A percentile compares a stretch with the other conserved stretches of the same genome.
phyloP scores from a whole-genome alignment of 2,797 vertebrate species.

The Dryobates pubescens region DNA sequence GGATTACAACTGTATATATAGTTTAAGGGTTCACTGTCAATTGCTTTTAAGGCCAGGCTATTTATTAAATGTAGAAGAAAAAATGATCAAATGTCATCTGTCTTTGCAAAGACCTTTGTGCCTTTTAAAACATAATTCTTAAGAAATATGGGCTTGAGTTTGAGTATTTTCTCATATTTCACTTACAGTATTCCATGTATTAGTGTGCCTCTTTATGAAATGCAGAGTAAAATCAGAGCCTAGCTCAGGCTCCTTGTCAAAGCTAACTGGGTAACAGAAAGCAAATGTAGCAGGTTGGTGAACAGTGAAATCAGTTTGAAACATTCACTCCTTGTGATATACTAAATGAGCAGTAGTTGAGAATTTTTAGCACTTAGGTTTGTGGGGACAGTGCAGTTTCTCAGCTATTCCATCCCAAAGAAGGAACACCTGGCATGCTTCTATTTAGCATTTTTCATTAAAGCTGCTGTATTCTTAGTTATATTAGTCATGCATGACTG shows the following conservation, averaged over 20 bases:
- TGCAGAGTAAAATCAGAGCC: not conserved
- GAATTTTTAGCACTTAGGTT: not conserved
- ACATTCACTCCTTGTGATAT: not conserved
- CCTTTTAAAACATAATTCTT: not conserved
- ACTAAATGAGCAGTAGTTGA: not conserved
- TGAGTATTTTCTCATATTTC: not conserved
- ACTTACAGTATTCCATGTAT: not conserved
- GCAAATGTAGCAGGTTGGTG: not conserved
- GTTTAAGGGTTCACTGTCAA: conserved; percentile 3
- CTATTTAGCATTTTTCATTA: not conserved
- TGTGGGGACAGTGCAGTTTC: not conserved
- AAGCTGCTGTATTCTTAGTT: not conserved
- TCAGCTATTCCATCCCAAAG: not conserved
- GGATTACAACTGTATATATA: not conserved
- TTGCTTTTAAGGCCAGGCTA: not conserved
- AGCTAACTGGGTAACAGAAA: not conserved
- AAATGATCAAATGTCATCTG: not conserved
- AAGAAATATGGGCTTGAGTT: not conserved
- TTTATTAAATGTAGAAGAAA: not conserved
- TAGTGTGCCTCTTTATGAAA: not conserved
- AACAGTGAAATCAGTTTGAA: not conserved
- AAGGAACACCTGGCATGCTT: not conserved
- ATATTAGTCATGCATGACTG: not conserved
- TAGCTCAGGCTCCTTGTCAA: not conserved
- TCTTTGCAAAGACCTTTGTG: not conserved